Conservation (phyloP, 2,888 invertebrate species). For the Herminia tarsipennalis region DNA sequence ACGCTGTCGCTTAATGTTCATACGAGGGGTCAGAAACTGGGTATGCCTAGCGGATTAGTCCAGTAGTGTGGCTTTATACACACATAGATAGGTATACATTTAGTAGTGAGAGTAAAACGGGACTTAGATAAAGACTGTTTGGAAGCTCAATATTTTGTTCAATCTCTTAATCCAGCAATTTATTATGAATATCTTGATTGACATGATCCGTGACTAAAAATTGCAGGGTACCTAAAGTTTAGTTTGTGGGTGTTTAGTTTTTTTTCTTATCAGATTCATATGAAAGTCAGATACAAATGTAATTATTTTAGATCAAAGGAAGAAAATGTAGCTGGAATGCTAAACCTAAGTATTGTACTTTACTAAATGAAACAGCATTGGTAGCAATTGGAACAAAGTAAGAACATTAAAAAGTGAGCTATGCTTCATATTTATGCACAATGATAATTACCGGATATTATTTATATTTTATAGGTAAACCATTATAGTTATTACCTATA, state of each 20-base stretch:
- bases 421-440: background rate
- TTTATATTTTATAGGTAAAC: slow-evolving; percentile 5
- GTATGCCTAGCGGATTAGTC: slow-evolving; percentile 4
- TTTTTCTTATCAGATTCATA: too few species aligned
- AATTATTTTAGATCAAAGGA: too few species aligned
- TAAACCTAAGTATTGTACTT: background rate
- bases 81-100: background rate
- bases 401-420: too few species aligned
- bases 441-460: slow-evolving; percentile 1
- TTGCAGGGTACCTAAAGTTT: too few species aligned
- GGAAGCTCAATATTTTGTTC: background rate
- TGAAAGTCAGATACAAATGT: too few species aligned
- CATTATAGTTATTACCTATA: slow-evolving; percentile 5
- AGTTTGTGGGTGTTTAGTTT: too few species aligned
- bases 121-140: background rate
- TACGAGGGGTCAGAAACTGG: slow-evolving; percentile 8
- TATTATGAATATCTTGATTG: background rate
- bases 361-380: too few species aligned
- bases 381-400: too few species aligned
- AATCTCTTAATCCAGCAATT: background rate
- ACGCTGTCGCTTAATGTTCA: slow-evolving; percentile 10
- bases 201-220: too few species aligned
- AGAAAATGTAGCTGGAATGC: too few species aligned
- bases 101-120: background rate
- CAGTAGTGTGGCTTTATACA: slow-evolving; percentile 3